Base-by-base conservation (phyloP, 2,797 vertebrate genomes). In the Pseudopleuronectes americanus region DNA sequence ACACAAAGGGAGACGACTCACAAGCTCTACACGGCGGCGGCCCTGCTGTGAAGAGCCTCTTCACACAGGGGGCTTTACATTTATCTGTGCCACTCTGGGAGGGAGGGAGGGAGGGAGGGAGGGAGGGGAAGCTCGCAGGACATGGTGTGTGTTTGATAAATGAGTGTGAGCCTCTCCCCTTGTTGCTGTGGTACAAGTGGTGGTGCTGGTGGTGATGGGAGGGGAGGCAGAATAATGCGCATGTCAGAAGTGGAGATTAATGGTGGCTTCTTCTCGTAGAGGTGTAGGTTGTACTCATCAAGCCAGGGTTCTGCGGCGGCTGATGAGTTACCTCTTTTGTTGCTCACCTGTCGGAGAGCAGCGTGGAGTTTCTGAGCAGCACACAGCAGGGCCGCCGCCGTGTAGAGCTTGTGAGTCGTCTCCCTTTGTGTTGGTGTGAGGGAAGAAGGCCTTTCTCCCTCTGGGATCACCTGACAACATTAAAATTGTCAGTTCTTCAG, bases 71-170 rank as follows among this genome's bases (percentile, higher is more conserved):
- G 68, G 58, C 71, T 79, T 79, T 72, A 62, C 80, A 79, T 83
- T 56, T 23, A 76, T 87, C 72, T 65, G 81, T 81, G 76, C 66
- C 71, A 53, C 72, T 84, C 73, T 8, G 64, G n/a, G n/a, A n/a
- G n/a, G n/a, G n/a, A n/a, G 33, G 1, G 70, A 64, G 33, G 26
- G 22, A 23, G 10, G 22, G 38, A 10, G 17, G 6, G n/a, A 47
- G 17, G 6, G 19, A 26, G 26, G 1, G 7, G 13, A 13, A 6
- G 60, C 28, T 76, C 53, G 60, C 31, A 68, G 83, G 79, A 80
- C 75, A 83, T 80, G 47, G 68, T 87, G 75, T 72, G 72, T 71
- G 60, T 84, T 81, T 92, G 90, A 92, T 91, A 81, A 91, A 92
- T 90, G 83, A 87, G 82, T 78, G 79, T 81, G 59, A 71, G 74